Evolutionary conservation across 2,888 invertebrate species (phyloP).

Genomic region (Drosophila kambysellisi): DNA sequence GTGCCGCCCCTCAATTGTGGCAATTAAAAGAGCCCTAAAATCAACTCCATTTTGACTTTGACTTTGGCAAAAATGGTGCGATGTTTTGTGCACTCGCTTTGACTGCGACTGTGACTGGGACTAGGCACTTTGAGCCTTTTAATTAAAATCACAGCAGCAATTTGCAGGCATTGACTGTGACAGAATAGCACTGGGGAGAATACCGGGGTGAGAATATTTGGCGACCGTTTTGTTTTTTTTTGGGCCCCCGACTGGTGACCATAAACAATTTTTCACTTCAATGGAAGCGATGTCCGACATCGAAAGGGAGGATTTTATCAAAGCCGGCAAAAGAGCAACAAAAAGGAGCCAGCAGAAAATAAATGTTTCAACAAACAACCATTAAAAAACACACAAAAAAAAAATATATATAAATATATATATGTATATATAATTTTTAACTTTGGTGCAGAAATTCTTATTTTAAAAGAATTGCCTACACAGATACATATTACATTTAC

Average conservation of each 20-base stretch:
- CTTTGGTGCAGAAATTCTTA: neutral
- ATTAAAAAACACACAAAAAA: neutral
- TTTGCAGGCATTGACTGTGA: slow-evolving; percentile 62
- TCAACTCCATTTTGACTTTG: slow-evolving; percentile 74
- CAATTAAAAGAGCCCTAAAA: slow-evolving; percentile 72
- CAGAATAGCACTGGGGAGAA: slow-evolving; percentile 3
- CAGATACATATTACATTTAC: neutral
- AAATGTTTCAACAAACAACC: neutral
- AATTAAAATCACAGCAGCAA: slow-evolving; percentile 75
- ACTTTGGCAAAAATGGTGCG: slow-evolving; percentile 41
- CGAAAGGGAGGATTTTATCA: slow-evolving; percentile 58
- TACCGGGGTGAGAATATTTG: slow-evolving; percentile 25
- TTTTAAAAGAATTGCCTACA: neutral
- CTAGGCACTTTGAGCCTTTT: slow-evolving; percentile 56
- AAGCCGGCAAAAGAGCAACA: slow-evolving; percentile 26
- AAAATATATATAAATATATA: neutral
- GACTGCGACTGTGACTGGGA: slow-evolving; percentile 25
- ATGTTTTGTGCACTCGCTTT: slow-evolving; percentile 49
- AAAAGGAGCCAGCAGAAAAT: slow-evolving; percentile 16
- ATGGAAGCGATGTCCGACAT: slow-evolving; percentile 51
- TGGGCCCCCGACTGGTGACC: slow-evolving; percentile 47
- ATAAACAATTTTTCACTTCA: slow-evolving; percentile 79
- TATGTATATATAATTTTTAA: neutral
- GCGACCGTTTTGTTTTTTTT: slow-evolving; percentile 37
- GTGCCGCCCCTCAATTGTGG: slow-evolving; percentile 36